A percentile compares a stretch with the other conserved stretches of the same genome.
Conservation (phyloP, 2,113 vertebrate genomes). For the Lamprotornis superbus region DNA sequence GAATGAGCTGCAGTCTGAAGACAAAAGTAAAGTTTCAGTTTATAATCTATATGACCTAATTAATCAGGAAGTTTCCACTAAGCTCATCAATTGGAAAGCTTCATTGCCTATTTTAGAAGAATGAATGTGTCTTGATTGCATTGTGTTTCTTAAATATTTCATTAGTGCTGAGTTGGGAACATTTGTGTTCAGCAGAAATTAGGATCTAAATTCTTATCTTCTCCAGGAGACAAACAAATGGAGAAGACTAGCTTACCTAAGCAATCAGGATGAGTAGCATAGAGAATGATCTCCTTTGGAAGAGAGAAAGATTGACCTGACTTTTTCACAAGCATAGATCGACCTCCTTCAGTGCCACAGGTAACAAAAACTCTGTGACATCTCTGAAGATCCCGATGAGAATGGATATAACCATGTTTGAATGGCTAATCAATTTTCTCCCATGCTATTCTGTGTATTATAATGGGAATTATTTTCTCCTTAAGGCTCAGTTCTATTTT, state of each 20-base stretch:
- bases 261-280: neutral
- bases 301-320: neutral
- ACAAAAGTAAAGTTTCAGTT: neutral
- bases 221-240: neutral
- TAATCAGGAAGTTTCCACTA: neutral
- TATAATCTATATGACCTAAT: neutral
- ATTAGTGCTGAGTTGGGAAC: neutral
- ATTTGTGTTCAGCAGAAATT: neutral
- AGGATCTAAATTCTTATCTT: neutral
- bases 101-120: neutral
- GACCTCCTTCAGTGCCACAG: neutral
- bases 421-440: conserved; percentile 1
- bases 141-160: conserved; percentile 18
- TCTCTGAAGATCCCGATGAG: neutral
- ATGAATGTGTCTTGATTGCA: neutral
- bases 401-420: neutral
- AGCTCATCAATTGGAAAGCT: neutral
- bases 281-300: neutral
- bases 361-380: neutral
- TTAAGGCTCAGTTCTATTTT: neutral
- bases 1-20: neutral
- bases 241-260: neutral
- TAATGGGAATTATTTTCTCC: neutral
- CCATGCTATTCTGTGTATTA: neutral
- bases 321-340: neutral